Conservation (phyloP, 2,113 vertebrate genomes). For the Halcyon malimbica region DNA sequence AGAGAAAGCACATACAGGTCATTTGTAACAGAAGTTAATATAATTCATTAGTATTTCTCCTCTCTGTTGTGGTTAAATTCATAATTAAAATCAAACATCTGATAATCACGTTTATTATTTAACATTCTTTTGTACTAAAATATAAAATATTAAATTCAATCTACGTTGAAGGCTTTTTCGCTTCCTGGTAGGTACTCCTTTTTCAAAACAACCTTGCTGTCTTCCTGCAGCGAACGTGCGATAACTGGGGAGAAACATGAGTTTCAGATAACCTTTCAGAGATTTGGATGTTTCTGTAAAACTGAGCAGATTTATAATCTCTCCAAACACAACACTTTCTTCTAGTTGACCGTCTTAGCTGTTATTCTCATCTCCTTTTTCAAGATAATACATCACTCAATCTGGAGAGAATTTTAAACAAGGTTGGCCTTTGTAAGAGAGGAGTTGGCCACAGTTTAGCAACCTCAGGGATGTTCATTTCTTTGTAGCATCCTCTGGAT, state of each 20-base stretch:
- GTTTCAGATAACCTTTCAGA: background rate
- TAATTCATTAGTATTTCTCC: background rate
- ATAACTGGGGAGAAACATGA: background rate
- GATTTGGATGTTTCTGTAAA: background rate
- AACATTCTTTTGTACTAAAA: background rate
- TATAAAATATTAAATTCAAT: background rate
- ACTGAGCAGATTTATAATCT: background rate
- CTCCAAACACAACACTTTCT: background rate
- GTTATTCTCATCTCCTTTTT: background rate
- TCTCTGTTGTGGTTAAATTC: background rate
- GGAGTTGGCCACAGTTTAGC: background rate
- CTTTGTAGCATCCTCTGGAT: background rate
- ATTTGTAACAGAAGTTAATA: background rate
- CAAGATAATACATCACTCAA: background rate
- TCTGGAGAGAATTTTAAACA: background rate
- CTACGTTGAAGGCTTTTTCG: background rate
- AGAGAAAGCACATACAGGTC: background rate
- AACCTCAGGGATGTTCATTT: background rate
- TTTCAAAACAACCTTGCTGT: background rate
- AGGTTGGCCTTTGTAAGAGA: background rate
- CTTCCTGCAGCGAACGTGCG: background rate
- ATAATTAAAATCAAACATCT: conserved; percentile 5
- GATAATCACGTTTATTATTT: conserved; percentile 3
- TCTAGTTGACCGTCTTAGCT: background rate
- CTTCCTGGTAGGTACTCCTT: background rate